phyloP scores from a whole-genome alignment of 2,797 vertebrate genomes.

The Masticophis lateralis region DNA sequence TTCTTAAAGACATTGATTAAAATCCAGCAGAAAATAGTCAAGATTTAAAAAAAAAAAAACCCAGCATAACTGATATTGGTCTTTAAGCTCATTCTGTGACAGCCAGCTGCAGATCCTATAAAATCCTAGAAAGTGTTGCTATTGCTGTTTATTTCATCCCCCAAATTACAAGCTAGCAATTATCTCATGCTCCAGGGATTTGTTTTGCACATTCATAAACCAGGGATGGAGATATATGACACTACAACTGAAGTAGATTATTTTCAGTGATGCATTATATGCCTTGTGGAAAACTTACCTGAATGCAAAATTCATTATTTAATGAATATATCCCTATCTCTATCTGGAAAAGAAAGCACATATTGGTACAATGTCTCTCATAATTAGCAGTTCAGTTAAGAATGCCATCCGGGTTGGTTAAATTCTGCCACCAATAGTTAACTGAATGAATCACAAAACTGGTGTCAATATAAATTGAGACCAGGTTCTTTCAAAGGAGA shows the following conservation, averaged over 20 bases:
- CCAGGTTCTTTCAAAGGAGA: neutral
- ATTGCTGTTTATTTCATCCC: conserved; percentile 1
- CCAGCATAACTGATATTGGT: conserved; percentile 18
- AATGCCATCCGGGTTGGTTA: neutral
- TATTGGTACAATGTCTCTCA: neutral
- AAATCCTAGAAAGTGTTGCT: conserved; percentile 21
- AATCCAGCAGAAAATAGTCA: conserved; percentile 40
- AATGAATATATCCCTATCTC: neutral
- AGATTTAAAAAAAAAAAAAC: neutral
- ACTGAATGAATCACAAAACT: neutral
- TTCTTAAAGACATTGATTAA: conserved; percentile 53
- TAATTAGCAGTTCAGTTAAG: neutral
- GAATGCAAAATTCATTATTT: neutral
- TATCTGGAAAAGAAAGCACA: neutral
- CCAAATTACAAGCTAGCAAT: conserved; percentile 17
- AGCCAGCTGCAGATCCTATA: neutral
- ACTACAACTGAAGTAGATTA: neutral
- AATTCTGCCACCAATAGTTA: neutral
- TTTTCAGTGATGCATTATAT: neutral
- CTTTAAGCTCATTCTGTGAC: conserved; percentile 14
- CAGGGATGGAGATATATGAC: conserved; percentile 14
- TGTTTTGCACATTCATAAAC: neutral
- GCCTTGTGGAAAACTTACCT: neutral
- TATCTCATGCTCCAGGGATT: neutral
- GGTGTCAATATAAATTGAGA: neutral